phyloP scores from a whole-genome alignment of 2,797 vertebrate genomes.

The Epinephelus malabaricus region DNA sequence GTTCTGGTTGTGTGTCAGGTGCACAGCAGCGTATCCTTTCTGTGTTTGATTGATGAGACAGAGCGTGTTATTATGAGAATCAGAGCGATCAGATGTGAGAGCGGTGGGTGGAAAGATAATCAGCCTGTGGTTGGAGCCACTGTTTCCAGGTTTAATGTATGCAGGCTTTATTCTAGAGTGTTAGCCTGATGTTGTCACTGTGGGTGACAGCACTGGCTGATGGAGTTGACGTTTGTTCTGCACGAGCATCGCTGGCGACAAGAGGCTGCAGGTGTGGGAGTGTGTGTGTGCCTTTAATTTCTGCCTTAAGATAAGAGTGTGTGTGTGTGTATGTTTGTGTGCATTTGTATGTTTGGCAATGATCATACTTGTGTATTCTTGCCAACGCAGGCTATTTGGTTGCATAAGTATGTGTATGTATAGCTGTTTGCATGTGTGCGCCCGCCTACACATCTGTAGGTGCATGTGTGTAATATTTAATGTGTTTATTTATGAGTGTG shows the following conservation, averaged over 20 bases:
- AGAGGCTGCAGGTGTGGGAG: slow-evolving; percentile 29
- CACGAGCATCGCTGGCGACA: background rate
- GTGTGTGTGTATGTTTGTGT: background rate
- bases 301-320: background rate
- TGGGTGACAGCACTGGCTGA: slow-evolving; percentile 33
- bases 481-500: slow-evolving; percentile 11
- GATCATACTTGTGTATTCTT: background rate
- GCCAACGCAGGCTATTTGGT: too few species aligned
- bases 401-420: background rate
- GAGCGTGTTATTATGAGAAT: background rate
- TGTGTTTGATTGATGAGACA: slow-evolving; percentile 2
- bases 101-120: slow-evolving; percentile 23
- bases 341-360: background rate
- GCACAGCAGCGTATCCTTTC: background rate
- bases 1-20: background rate
- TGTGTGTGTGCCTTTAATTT: slow-evolving; percentile 23
- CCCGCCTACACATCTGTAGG: background rate
- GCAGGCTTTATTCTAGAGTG: slow-evolving; percentile 14
- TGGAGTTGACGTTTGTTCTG: slow-evolving; percentile 21
- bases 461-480: background rate
- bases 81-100: slow-evolving; percentile 17
- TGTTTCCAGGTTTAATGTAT: slow-evolving; percentile 25
- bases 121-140: background rate
- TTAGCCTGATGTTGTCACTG: slow-evolving; percentile 48
- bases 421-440: background rate